Evolutionary conservation across 2,797 vertebrate genomes (phyloP), one percentile per base, ranked within the genome.

Genomic region (Bovichtus variegatus): DNA sequence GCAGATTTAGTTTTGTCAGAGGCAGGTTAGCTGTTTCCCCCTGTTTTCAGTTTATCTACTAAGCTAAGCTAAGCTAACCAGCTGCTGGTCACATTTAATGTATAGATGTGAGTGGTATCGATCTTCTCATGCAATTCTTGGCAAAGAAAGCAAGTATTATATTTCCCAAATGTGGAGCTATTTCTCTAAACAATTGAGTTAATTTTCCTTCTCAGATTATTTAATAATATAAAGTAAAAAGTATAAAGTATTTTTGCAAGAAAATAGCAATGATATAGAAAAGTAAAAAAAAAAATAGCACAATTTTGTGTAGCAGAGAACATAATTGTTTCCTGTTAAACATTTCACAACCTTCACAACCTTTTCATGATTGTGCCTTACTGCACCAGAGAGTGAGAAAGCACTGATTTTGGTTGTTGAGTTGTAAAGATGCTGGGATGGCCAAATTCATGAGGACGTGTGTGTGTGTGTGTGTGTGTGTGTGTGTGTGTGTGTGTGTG

Each of bases 381-480:
- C 23, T 23, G 19, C 57, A 34, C 10, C 41, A 18, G 25, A 34
- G 23, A 36, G 38, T 82, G 65, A 58, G 38, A 80, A 81, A 73
- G 19, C 50, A 43, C 27, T 6, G 55, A 44, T 44, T 70, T 41
- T 62, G 64, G 53, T 34, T 57, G 49, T 60, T 47, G 38, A 71
- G 40, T 16, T 57, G 72, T 44, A 46, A 49, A 64, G 67, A 79
- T 73, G 74, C 55, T 66, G 34, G 23, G 49, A 60, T 71, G 4
- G 34, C 10, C 16, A 76, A 73, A 69, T 78, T 58, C 55, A 67
- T 61, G 31, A 57, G 25, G 19, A 29, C 53, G 54, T 41, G 68
- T 74, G 43, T 63, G 44, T 36, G 34, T 63, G 25, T 57, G 55
- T 60, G 63, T 53, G 43, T 71, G 47, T 50, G 11, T 43, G 40